phyloP scores from a whole-genome alignment of 2,113 vertebrate genomes.

The Alethe castanea region DNA sequence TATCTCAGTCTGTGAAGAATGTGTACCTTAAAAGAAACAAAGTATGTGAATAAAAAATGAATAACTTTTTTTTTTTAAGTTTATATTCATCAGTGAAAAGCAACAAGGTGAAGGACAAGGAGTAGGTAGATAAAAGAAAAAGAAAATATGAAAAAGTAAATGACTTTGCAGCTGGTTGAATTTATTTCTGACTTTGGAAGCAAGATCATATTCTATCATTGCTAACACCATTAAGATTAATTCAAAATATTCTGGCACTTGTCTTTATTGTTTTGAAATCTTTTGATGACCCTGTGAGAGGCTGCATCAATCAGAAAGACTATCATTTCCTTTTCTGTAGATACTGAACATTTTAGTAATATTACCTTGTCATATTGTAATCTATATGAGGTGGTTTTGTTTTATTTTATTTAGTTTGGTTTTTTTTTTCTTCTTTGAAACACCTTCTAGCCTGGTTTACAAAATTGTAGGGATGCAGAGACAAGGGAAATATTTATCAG shows the following conservation, averaged over 20 bases:
- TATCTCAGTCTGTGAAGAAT: not conserved
- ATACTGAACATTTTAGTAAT: not conserved
- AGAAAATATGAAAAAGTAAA: not conserved
- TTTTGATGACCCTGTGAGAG: constrained; percentile 5
- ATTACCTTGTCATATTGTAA: constrained; percentile 20
- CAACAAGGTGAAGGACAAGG: not conserved
- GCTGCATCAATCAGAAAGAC: not conserved
- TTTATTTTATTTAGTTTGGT: not conserved
- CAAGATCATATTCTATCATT: not conserved
- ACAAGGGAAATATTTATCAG: not conserved
- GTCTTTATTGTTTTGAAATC: constrained; percentile 36
- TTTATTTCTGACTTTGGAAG: constrained; percentile 22
- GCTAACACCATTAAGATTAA: not conserved
- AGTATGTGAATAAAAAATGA: not conserved
- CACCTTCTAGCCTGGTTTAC: not conserved
- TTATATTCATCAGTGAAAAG: not conserved
- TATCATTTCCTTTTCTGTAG: not conserved
- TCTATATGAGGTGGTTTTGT: not conserved
- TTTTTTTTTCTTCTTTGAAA: not conserved
- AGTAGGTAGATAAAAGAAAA: not conserved
- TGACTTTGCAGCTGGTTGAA: not conserved
- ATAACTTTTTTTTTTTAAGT: not conserved
- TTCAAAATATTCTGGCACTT: constrained; percentile 28
- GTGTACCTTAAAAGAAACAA: not conserved
- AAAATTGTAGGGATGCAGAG: not conserved